Base-by-base conservation (phyloP, 2,888 invertebrate species). In the Monoplex corrugatus region DNA sequence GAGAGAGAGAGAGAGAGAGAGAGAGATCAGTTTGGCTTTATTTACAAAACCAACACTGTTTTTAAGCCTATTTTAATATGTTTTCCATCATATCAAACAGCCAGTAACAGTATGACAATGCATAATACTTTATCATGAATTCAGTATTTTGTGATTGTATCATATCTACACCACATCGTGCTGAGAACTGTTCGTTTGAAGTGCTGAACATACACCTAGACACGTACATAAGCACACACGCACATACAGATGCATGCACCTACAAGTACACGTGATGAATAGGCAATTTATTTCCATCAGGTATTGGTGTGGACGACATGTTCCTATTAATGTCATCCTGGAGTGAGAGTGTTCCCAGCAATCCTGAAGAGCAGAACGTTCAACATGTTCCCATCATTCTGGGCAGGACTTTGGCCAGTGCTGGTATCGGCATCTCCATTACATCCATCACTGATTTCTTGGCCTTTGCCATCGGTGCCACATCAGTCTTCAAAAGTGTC, bases 231-330 rank as follows among this genome's bases (percentile, higher is more conserved):
- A n/a, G n/a, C n/a, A n/a, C n/a, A n/a, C n/a, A n/a, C n/a, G n/a
- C n/a, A n/a, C n/a, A 6, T n/a, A 68, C 68, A 6, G 68, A 68
- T 68, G 23, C 68, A 68, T 68, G n/a, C 23, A n/a, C n/a, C n/a
- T n/a, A n/a, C n/a, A n/a, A n/a, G n/a, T n/a, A n/a, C n/a, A n/a
- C n/a, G n/a, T n/a, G 57, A 2, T 57, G 57, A n/a, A n/a, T n/a
- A 50, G 50, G 50, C 16, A 23, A 28, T 63, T 6, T 23, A 28
- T 23, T n/a, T 16, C n/a, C 10, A n/a, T n/a, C 90, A 93, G 93
- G 93, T 44, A 91, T 93, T 35, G 92, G 93, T 28, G 92, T 93
- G 32, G 93, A 93, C 57, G 91, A 93, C 88, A 92, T 92, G 91
- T 93, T 93, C 82, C 87, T 93, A 75, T 78, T 93, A 32, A 91